Conservation (phyloP, 2,888 invertebrate species). For the Quadroppia sp. region DNA sequence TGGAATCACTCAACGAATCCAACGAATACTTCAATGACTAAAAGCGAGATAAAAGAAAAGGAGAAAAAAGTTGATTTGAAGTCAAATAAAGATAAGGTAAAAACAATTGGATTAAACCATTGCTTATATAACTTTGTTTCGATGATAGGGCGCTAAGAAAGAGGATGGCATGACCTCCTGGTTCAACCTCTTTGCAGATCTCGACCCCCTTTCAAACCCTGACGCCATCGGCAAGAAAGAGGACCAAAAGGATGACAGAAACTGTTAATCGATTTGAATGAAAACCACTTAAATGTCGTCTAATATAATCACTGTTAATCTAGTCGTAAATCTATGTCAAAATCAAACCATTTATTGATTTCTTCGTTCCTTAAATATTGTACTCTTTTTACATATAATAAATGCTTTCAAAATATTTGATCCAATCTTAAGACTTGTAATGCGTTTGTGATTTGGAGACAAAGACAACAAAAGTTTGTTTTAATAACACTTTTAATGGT, state of each 20-base stretch:
- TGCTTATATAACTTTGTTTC: neutral
- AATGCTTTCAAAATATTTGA: neutral
- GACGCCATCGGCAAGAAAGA: constrained; percentile 57
- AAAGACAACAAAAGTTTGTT: neutral
- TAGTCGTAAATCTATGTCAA: no score
- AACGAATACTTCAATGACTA: constrained; percentile 47
- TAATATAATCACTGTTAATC: no score
- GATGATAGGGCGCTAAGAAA: neutral
- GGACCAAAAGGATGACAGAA: constrained; percentile 50
- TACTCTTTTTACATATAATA: no score
- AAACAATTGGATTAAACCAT: constrained; percentile 39
- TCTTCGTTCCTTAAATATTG: no score
- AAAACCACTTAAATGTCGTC: neutral
- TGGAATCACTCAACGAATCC: neutral
- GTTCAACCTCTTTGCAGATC: constrained; percentile 86
- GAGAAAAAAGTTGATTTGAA: neutral
- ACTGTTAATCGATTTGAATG: constrained; percentile 50
- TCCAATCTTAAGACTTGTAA: neutral
- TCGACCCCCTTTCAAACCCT: constrained; percentile 85
- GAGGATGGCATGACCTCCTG: constrained; percentile 57
- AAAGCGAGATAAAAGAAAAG: constrained; percentile 40
- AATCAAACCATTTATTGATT: no score
- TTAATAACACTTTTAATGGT: neutral
- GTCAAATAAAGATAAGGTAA: constrained; percentile 9
- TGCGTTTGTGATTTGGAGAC: no score